phyloP scores from a whole-genome alignment of 2,888 invertebrate species.

The Eumerus sabulonum region DNA sequence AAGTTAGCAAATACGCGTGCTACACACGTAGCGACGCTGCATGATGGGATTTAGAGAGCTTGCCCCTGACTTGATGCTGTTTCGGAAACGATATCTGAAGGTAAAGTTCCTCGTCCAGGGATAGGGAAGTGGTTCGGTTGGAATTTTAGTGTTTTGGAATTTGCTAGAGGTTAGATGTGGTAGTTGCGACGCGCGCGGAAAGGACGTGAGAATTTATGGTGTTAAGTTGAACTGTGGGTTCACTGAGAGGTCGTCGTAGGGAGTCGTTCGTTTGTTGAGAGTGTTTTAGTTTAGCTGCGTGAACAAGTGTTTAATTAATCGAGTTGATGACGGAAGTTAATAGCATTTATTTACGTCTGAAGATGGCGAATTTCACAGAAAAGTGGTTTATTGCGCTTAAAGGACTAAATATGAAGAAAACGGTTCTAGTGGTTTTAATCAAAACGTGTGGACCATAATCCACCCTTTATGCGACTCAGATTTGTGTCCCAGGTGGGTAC shows the following conservation, averaged over 20 bases:
- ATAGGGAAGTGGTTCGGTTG: conserved; percentile 46
- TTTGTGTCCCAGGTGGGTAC: no score
- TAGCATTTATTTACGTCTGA: no score
- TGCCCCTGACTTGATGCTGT: conserved; percentile 24
- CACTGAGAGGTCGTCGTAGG: neutral
- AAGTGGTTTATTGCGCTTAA: no score
- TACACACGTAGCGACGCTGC: conserved; percentile 26
- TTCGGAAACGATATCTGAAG: conserved; percentile 45
- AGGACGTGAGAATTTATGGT: conserved; percentile 9
- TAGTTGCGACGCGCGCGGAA: neutral
- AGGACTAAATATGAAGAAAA: no score
- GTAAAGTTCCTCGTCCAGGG: conserved; percentile 52
- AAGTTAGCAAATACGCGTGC: conserved; percentile 53
- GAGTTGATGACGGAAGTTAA: no score
- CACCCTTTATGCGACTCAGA: no score
- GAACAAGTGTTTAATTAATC: no score
- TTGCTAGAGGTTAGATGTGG: conserved; percentile 27
- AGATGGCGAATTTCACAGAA: no score
- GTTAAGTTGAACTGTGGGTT: neutral
- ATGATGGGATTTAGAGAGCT: neutral
- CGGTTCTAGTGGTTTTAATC: no score
- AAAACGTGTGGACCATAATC: no score
- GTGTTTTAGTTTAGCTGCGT: neutral
- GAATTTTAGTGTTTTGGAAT: conserved; percentile 44
- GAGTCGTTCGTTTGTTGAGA: neutral